Evolutionary conservation across 2,797 vertebrate genomes (phyloP).

Genomic region (Tapirus indicus): DNA sequence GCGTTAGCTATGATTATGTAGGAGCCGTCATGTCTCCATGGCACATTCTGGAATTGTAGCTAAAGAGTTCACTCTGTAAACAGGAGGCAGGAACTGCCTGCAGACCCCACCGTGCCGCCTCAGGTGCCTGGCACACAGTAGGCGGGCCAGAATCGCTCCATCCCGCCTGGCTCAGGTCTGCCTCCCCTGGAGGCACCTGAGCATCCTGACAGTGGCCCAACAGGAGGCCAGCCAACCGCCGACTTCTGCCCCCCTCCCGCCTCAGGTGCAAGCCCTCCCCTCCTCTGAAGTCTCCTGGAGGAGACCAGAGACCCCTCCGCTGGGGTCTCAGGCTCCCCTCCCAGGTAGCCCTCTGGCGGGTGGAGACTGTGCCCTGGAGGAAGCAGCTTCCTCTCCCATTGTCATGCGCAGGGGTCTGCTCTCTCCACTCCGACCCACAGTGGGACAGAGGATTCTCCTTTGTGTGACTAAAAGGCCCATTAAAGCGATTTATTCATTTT

Average conservation of each 20-base stretch:
- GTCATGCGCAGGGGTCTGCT: not conserved
- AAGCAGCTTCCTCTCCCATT: not conserved
- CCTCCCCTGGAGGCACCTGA: not conserved
- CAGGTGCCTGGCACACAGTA: slow-evolving; percentile 59
- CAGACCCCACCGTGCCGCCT: not conserved
- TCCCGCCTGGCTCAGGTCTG: not conserved
- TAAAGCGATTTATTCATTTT: not conserved
- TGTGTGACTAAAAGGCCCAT: slow-evolving; percentile 62
- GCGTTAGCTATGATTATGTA: not conserved
- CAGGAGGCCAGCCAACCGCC: not conserved
- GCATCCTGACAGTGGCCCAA: not conserved
- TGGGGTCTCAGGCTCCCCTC: not conserved
- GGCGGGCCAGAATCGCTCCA: not conserved
- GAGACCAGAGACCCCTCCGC: not conserved
- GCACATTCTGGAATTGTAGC: not conserved
- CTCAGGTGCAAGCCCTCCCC: not conserved
- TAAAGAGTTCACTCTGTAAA: not conserved
- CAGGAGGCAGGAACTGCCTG: not conserved
- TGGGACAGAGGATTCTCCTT: not conserved
- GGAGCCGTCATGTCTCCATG: not conserved
- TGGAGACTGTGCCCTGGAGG: not conserved
- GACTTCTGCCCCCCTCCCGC: not conserved
- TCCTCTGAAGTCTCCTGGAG: not conserved
- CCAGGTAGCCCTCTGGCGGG: not conserved
- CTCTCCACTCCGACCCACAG: not conserved